Evolutionary conservation across 64 coral and sea anemone genomes (phyloP).

Genomic region (Orbicella faveolata): DNA sequence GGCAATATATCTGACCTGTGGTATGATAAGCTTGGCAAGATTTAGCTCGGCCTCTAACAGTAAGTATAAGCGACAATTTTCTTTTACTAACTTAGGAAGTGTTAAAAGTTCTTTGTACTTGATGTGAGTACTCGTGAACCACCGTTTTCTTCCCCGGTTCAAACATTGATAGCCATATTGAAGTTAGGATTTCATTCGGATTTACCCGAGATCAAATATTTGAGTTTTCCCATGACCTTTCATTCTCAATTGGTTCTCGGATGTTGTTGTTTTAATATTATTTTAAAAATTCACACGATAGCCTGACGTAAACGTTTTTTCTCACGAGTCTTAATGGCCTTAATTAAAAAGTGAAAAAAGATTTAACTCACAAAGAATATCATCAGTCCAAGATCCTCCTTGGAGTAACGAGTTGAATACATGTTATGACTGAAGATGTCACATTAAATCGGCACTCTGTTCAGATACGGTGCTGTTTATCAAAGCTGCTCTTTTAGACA

Average conservation of each 20-base stretch:
- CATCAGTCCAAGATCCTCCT: no score
- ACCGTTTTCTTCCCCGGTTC: no score
- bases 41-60: not conserved
- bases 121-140: no score
- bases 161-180: no score
- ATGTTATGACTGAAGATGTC: no score
- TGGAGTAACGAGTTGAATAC: no score
- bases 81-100: not conserved
- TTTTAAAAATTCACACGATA: not conserved
- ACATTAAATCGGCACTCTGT: no score
- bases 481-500: no score
- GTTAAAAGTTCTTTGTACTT: not conserved
- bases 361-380: no score
- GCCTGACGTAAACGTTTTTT: not conserved
- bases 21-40: not conserved
- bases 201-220: not conserved
- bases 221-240: not conserved
- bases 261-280: not conserved
- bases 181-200: not conserved
- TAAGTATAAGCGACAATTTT: not conserved
- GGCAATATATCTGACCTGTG: conserved; percentile 2
- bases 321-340: no score
- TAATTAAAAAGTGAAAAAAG: no score
- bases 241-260: not conserved
- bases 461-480: no score